phyloP scores from a whole-genome alignment of 2,888 invertebrate species.

The Dendrolimus houi region DNA sequence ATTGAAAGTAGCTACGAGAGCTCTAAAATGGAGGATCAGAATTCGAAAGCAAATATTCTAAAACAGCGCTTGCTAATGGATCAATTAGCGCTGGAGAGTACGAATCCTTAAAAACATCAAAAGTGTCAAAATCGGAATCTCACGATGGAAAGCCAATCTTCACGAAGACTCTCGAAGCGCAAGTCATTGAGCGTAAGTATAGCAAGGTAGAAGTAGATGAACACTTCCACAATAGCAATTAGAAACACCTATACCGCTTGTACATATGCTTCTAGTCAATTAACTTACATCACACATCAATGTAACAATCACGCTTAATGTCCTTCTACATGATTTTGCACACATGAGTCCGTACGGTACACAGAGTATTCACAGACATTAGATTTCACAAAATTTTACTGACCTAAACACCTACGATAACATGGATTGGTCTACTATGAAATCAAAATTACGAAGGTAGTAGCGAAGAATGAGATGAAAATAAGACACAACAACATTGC shows the following conservation, averaged over 20 bases:
- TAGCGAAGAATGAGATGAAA: conserved; percentile 1
- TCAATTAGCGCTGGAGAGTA: conserved; percentile 37
- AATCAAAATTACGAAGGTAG: too few species aligned
- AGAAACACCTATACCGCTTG: conserved; percentile 63
- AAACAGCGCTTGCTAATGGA: conserved; percentile 49
- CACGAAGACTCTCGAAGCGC: conserved; percentile 84
- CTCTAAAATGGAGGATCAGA: conserved; percentile 41
- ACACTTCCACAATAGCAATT: conserved; percentile 29
- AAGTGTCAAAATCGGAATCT: conserved; percentile 41
- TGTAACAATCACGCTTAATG: conserved; percentile 48
- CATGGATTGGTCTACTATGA: too few species aligned
- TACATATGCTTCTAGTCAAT: conserved; percentile 65
- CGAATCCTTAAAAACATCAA: conserved; percentile 26
- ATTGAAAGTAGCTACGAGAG: conserved; percentile 43
- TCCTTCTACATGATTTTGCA: conserved; percentile 19
- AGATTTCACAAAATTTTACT: too few species aligned
- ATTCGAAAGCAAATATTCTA: conserved; percentile 48
- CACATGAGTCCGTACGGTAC: conserved; percentile 39
- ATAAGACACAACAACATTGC: conserved; percentile 7
- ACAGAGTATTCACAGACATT: neutral
- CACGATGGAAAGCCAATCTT: conserved; percentile 82
- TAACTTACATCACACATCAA: conserved; percentile 65
- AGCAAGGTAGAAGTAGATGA: conserved; percentile 15
- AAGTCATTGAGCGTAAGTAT: conserved; percentile 87
- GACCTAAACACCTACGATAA: too few species aligned